These are phyloP conservation scores for Drosophila littoralis DNA, from an alignment of 1,140 invertebrate species.

Conservation along the genomic window DNA sequence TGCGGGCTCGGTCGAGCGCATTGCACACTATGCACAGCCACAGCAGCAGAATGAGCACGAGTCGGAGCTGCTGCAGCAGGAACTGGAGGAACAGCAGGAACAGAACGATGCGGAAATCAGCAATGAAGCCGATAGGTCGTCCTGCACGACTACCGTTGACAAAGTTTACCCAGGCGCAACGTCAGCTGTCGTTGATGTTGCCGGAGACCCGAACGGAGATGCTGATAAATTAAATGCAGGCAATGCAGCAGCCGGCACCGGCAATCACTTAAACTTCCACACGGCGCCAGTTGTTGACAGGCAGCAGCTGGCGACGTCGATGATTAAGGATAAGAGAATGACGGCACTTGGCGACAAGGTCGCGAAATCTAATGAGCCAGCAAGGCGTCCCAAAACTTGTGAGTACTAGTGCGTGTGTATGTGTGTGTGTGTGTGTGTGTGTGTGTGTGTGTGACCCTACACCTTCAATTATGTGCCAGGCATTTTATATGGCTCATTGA, in stretches of 20 bases:
- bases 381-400: slow-evolving; percentile 60
- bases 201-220: slow-evolving; percentile 52
- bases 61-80: slow-evolving; percentile 17
- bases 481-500: slow-evolving; percentile 38
- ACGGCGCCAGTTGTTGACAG: slow-evolving; percentile 71
- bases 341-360: slow-evolving; percentile 57
- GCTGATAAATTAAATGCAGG: slow-evolving; percentile 81
- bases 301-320: slow-evolving; percentile 50
- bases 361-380: slow-evolving; percentile 47
- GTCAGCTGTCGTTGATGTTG: slow-evolving; percentile 76
- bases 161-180: slow-evolving; percentile 77
- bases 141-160: slow-evolving; percentile 58
- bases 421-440: background rate
- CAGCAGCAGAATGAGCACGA: slow-evolving; percentile 6
- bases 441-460: slow-evolving; percentile 1
- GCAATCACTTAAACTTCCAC: slow-evolving; percentile 75
- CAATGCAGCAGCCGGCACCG: slow-evolving; percentile 44
- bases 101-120: slow-evolving; percentile 41
- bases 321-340: slow-evolving; percentile 69
- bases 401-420: slow-evolving; percentile 34
- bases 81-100: background rate
- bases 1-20: slow-evolving; percentile 90
- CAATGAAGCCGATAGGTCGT: slow-evolving; percentile 76
- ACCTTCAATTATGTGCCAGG: slow-evolving; percentile 20
- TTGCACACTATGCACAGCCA: slow-evolving; percentile 86